phyloP scores from a whole-genome alignment of 2,113 vertebrate species.

The Pelodiscus sinensis region DNA sequence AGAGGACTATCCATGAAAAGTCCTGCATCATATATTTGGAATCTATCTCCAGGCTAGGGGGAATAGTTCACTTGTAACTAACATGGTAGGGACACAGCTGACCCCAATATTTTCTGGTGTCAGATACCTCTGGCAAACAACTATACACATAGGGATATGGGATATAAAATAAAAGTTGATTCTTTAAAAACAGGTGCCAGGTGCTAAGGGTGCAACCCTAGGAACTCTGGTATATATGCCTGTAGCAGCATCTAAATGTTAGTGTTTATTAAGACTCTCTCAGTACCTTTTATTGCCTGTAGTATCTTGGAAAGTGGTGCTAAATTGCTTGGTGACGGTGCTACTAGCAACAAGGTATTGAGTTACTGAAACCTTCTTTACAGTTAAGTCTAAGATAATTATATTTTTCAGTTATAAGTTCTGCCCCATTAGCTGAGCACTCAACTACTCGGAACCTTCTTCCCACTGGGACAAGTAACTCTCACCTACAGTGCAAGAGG shows the following conservation, averaged over 20 bases:
- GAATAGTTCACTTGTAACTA: background rate
- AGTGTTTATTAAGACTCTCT: background rate
- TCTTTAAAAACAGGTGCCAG: background rate
- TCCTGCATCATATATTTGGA: rapidly evolving
- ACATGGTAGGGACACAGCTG: background rate
- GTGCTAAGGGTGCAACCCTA: background rate
- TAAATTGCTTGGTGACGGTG: background rate
- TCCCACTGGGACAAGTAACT: background rate
- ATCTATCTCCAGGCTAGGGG: background rate
- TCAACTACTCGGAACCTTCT: background rate
- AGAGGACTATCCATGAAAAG: background rate
- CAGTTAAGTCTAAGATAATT: background rate
- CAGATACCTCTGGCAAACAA: background rate
- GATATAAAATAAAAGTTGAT: background rate
- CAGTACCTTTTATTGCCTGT: background rate
- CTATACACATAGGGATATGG: background rate
- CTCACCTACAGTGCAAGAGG: background rate
- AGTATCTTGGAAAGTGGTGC: background rate
- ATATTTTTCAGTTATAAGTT: background rate
- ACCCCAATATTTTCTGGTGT: background rate
- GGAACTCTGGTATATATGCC: rapidly evolving
- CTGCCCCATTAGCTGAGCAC: background rate
- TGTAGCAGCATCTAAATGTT: background rate
- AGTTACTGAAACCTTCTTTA: background rate
- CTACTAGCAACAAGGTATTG: background rate